phyloP scores from a whole-genome alignment of 2,113 vertebrate species.

The Pogona vitticeps region DNA sequence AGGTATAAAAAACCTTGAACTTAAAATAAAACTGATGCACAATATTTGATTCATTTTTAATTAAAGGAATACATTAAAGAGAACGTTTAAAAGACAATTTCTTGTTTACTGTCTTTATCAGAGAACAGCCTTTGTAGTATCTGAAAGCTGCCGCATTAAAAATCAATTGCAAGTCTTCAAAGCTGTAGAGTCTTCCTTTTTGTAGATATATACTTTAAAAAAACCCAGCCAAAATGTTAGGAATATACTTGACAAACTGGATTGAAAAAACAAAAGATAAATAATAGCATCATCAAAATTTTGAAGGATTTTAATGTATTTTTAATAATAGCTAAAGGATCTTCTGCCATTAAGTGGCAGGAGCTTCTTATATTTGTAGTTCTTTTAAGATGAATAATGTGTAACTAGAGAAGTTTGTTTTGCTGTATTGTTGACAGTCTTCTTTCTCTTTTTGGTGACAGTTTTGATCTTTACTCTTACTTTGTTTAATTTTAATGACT shows the following conservation, averaged over 20 bases:
- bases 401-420: conserved; percentile 35
- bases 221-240: not conserved
- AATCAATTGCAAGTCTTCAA: conserved; percentile 76
- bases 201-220: conserved; percentile 65
- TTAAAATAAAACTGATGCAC: conserved; percentile 36
- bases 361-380: conserved; percentile 32
- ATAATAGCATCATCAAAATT: conserved; percentile 55
- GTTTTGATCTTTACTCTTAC: not conserved
- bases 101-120: conserved; percentile 78
- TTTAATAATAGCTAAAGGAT: conserved; percentile 57
- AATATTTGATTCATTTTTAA: conserved; percentile 75
- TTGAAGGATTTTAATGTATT: conserved; percentile 61
- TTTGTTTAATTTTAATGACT: conserved; percentile 33
- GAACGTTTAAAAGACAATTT: conserved; percentile 72
- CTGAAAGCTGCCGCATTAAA: conserved; percentile 72
- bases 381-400: conserved; percentile 46
- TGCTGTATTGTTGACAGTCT: conserved; percentile 53
- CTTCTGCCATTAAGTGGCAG: conserved; percentile 33
- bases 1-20: conserved; percentile 51
- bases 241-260: conserved; percentile 62
- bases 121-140: conserved; percentile 72
- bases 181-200: conserved; percentile 60
- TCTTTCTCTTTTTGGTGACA: conserved; percentile 12
- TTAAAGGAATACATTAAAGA: conserved; percentile 73
- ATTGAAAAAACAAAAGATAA: conserved; percentile 63